Conservation (phyloP, 2,113 vertebrate genomes). For the Pao palembangensis region DNA sequence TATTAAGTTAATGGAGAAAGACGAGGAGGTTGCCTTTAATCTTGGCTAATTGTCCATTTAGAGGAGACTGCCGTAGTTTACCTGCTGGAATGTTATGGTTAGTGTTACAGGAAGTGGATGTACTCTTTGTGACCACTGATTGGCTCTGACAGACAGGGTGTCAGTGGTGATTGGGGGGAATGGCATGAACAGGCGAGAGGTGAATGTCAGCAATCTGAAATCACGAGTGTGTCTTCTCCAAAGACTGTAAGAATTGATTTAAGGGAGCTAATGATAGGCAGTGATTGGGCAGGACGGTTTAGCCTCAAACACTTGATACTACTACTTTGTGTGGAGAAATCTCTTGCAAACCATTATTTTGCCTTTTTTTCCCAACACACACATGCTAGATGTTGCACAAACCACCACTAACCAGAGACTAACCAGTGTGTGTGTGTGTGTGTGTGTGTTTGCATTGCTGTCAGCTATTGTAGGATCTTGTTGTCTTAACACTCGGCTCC, state of each 20-base stretch:
- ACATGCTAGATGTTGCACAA: too few relatives aligned
- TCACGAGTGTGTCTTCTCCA: constrained; percentile 5
- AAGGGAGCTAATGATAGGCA: too few relatives aligned
- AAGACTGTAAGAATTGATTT: too few relatives aligned
- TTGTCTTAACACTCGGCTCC: constrained; percentile 47
- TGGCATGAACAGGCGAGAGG: constrained; percentile 5
- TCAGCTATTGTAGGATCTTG: constrained; percentile 45
- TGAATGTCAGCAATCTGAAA: constrained; percentile 13
- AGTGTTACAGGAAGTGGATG: constrained; percentile 65
- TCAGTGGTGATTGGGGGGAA: constrained; percentile 41
- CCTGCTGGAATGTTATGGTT: constrained; percentile 66
- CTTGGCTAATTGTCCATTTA: constrained; percentile 73
- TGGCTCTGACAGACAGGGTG: constrained; percentile 34
- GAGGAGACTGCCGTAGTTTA: constrained; percentile 66
- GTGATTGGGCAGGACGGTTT: too few relatives aligned
- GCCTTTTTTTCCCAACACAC: not conserved
- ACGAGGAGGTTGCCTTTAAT: constrained; percentile 71
- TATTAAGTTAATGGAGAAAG: constrained; percentile 69
- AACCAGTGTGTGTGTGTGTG: not conserved
- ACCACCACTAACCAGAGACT: too few relatives aligned
- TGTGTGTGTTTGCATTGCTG: constrained; percentile 40
- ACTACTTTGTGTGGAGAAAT: too few relatives aligned
- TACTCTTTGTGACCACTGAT: constrained; percentile 28
- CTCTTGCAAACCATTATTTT: too few relatives aligned
- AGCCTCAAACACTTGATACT: too few relatives aligned